Percentiles rank a stretch among this genome's conserved stretches.
phyloP scores from a whole-genome alignment of 2,888 invertebrate species.

The Furcula furcula region DNA sequence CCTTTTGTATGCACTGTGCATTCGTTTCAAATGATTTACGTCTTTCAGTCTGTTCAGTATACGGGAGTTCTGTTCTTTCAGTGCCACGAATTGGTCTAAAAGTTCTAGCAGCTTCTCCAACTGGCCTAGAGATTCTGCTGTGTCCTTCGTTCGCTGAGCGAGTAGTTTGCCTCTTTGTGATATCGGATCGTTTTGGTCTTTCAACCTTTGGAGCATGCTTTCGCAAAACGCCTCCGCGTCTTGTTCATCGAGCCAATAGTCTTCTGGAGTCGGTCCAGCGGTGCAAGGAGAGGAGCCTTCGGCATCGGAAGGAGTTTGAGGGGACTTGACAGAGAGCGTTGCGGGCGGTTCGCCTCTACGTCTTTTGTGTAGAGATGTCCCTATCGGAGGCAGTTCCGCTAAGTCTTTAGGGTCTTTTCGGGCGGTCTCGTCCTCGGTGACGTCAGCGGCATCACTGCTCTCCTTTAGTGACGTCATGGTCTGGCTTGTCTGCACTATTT shows the following conservation, averaged over 20 bases:
- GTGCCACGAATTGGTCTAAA: conserved; percentile 87
- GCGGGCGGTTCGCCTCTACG: conserved; percentile 70
- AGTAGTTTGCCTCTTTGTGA: conserved; percentile 79
- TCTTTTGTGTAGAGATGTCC: conserved; percentile 69
- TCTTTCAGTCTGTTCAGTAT: conserved; percentile 86
- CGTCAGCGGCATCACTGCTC: conserved; percentile 60
- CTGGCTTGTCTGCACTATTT: conserved; percentile 67
- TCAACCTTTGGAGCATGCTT: conserved; percentile 62
- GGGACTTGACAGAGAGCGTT: conserved; percentile 59
- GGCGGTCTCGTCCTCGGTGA: conserved; percentile 25
- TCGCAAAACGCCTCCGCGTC: conserved; percentile 66
- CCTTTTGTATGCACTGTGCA: conserved; percentile 82
- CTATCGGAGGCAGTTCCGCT: conserved; percentile 63
- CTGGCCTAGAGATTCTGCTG: conserved; percentile 88
- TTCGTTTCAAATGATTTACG: conserved; percentile 86
- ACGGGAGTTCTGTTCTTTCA: conserved; percentile 87
- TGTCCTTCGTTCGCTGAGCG: conserved; percentile 80
- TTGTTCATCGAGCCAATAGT: conserved; percentile 51
- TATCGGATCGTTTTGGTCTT: conserved; percentile 64
- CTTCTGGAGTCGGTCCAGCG: conserved; percentile 60
- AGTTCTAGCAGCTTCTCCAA: conserved; percentile 89
- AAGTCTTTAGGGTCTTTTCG: conserved; percentile 49
- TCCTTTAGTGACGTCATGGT: conserved; percentile 66
- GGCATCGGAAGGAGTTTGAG: conserved; percentile 64
- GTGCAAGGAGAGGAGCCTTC: conserved; percentile 73